Base-by-base conservation (phyloP, 2,888 invertebrate genomes). In the Helleia helle region DNA sequence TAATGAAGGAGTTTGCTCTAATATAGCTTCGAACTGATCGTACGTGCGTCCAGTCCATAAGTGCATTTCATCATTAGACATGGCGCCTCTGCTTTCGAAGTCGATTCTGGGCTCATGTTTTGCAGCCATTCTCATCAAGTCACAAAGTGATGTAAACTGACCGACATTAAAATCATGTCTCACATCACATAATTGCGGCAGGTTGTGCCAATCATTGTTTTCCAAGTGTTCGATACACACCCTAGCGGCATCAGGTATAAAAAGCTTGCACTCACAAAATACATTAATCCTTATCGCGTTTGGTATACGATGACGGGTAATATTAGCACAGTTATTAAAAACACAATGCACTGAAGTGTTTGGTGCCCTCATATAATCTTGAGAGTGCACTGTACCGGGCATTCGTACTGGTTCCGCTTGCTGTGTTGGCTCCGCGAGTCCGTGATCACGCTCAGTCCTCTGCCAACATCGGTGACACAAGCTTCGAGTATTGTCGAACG, bases 201-300 rank as follows among this genome's bases (percentile, higher is more conserved):
- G 12, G 9, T 34, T 22, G 22, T 11, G 11, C 18, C 34, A 34
- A 17, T 34, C 18, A 11, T 34, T 34, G 9, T 18, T 18, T 34
- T 34, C 17, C 11, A 34, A 18, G 17, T 34, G 34, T 18, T 34
- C 36, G 36, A 9, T 9, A 22, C 36, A 36, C 18, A 36, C 36
- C 11, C 36, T 22, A 12, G 36, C 13, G 9, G 22, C 9, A 8
- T 36, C 12, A 12, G 36, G 36, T 9, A 36, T 36, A 12, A 12
- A 36, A 18, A 36, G 12, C 22, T 28, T 28, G 28, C 13, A 13
- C 22, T 34, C 9, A 34, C 34, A 18, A 17, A 34, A 18, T n/a
- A 11, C 11, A 9, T 34, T 6, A 3, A 15, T 15, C 15, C n/a
- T 31, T 15, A 31, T 15, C n/a, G 11, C 34, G 7, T 34, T 17